These are phyloP conservation scores for Condylura cristata DNA, from an alignment of 2,113 vertebrate genomes.

Conservation along the genomic window DNA sequence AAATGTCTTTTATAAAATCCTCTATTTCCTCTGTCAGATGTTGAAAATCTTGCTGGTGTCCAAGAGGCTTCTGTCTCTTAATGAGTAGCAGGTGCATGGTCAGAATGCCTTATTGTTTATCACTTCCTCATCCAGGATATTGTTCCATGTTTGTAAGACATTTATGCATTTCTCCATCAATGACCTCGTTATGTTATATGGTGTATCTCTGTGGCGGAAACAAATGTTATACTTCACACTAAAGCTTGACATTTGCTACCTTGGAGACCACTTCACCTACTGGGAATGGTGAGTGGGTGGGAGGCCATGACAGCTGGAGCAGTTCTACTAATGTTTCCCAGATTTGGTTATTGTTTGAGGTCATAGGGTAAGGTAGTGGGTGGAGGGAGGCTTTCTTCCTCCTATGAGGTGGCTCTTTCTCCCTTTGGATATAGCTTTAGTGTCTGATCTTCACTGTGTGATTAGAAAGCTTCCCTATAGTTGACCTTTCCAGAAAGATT, in stretches of 20 bases:
- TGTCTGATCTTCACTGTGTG: not conserved
- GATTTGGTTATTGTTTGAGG: slow-evolving; percentile 47
- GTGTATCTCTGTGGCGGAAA: slow-evolving; percentile 34
- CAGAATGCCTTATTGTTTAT: slow-evolving; percentile 66
- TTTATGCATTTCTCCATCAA: not conserved
- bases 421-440: slow-evolving; percentile 32
- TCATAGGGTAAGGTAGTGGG: slow-evolving; percentile 29
- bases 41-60: slow-evolving; percentile 55
- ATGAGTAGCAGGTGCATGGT: slow-evolving; percentile 68
- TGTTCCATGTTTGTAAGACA: slow-evolving; percentile 28
- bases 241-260: slow-evolving; percentile 50
- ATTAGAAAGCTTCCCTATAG: not conserved
- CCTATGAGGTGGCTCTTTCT: not conserved
- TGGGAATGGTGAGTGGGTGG: not conserved
- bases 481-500: not conserved
- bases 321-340: slow-evolving; percentile 18
- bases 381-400: not conserved
- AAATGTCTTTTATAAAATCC: slow-evolving; percentile 58
- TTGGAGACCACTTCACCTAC: slow-evolving; percentile 16
- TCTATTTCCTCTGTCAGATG: slow-evolving; percentile 68
- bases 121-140: slow-evolving; percentile 64
- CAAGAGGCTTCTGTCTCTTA: slow-evolving; percentile 68
- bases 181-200: slow-evolving; percentile 59
- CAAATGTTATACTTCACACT: slow-evolving; percentile 17
- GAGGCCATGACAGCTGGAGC: slow-evolving; percentile 7